Conservation (phyloP, 2,113 vertebrate genomes). For the Burhinus bistriatus region DNA sequence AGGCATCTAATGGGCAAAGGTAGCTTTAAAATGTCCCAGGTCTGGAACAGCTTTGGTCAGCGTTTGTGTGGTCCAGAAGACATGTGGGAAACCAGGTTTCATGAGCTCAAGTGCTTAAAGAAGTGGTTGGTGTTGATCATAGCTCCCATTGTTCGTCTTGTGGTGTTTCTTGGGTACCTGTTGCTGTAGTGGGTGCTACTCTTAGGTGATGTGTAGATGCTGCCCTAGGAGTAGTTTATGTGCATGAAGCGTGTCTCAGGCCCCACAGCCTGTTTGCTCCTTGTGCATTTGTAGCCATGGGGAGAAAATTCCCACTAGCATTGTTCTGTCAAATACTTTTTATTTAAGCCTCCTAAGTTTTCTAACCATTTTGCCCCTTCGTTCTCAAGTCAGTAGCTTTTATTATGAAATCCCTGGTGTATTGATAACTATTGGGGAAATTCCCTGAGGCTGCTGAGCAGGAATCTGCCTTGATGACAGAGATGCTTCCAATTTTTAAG, state of each 20-base stretch:
- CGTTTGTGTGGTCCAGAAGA: not conserved
- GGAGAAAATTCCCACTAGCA: not conserved
- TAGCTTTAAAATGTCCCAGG: not conserved
- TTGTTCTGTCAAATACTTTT: not conserved
- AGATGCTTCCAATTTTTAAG: constrained; percentile 59
- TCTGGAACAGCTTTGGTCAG: not conserved
- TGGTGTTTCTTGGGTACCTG: not conserved
- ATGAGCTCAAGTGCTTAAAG: not conserved
- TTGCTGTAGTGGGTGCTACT: not conserved
- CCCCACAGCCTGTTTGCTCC: not conserved
- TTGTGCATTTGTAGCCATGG: not conserved
- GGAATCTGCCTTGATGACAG: constrained; percentile 59
- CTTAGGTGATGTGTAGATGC: not conserved
- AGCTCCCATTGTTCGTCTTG: fast-evolving
- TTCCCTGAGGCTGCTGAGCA: constrained; percentile 27
- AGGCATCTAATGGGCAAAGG: not conserved
- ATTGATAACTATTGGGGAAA: constrained; percentile 30
- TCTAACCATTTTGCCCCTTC: not conserved
- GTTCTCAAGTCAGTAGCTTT: constrained; percentile 26
- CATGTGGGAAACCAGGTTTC: fast-evolving
- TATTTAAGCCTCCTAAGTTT: not conserved
- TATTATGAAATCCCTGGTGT: not conserved
- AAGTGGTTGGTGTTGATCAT: not conserved
- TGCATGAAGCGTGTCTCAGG: not conserved
- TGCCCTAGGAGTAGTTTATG: not conserved